Conservation (phyloP, 2,797 vertebrate genomes). For the Gymnodraco acuticeps region DNA sequence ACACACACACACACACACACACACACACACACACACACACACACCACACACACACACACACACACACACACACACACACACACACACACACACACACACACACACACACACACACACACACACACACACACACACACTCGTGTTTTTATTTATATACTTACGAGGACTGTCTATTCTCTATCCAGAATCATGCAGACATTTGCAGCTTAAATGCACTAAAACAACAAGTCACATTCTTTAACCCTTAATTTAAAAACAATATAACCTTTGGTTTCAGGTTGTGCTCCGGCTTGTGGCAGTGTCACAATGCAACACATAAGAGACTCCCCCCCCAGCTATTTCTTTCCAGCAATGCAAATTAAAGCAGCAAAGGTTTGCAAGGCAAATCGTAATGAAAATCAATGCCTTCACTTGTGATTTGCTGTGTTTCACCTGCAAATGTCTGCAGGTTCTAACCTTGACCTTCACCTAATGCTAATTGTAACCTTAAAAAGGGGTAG, state of each 20-base stretch:
- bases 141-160: slow-evolving; percentile 35
- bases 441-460: not conserved
- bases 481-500: not conserved
- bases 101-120: slow-evolving; percentile 16
- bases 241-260: not conserved
- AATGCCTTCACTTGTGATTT: slow-evolving; percentile 3
- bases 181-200: not conserved
- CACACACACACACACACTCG: not conserved
- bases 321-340: not conserved
- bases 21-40: not conserved
- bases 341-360: not conserved
- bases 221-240: slow-evolving; percentile 1
- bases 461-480: slow-evolving; percentile 9
- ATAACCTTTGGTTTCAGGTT: slow-evolving; percentile 10
- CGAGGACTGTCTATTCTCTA: slow-evolving; percentile 14
- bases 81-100: slow-evolving; percentile 16
- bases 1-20: not conserved
- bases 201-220: not conserved
- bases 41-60: slow-evolving; percentile 14
- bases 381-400: not conserved
- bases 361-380: not conserved
- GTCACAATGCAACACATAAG: not conserved
- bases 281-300: not conserved
- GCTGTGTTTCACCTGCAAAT: not conserved
- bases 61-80: slow-evolving; percentile 16